Evolutionary conservation across 2,797 vertebrate genomes (phyloP), one percentile per base, ranked within the genome.

Genomic region (Sebastes iracundus): DNA sequence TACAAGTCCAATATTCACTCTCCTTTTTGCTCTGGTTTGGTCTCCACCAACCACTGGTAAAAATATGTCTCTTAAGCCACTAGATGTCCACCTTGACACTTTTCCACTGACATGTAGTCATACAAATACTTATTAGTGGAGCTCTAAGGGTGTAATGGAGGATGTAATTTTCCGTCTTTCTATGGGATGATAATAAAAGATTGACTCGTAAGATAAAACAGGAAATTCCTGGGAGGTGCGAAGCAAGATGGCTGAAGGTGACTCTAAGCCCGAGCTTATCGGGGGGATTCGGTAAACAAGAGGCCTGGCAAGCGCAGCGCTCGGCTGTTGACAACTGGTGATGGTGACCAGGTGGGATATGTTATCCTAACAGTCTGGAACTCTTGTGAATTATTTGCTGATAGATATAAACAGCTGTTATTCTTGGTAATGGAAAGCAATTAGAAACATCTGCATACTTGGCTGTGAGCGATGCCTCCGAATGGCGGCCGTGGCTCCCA

Each of bases 391-490:
- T 99, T 97, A 98, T 99, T 97, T 97, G 97, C 97, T 98, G 98
- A 98, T 98, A 97, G 98, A 98, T 97, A 97, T 98, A 98, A 99
- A 98, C 98, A 99, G 98, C 97, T 99, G 98, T 99, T 99, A 98
- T 99, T 98, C 97, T 98, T 99, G 97, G 97, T 99, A 99, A 99
- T 99, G 97, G 97, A 97, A 98, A 99, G 97, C 98, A 99, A 99
- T 99, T 99, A 98, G 98, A 99, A 99, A 99, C 98, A 99, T 99
- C 98, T 99, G 98, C 96, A 99, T 96, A 97, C 97, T 97, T 99
- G 97, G 98, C 97, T 92, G 95, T 97, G 97, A 98, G 96, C 96
- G 96, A 98, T 98, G 97, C 96, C 92, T 96, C 94, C 93, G 93
- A 95, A 94, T 90, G 92, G 94, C 73, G 70, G 77, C 88, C 95